These are phyloP conservation scores for Euschistus heros DNA, from an alignment of 1,140 invertebrate genomes.

Conservation along the genomic window DNA sequence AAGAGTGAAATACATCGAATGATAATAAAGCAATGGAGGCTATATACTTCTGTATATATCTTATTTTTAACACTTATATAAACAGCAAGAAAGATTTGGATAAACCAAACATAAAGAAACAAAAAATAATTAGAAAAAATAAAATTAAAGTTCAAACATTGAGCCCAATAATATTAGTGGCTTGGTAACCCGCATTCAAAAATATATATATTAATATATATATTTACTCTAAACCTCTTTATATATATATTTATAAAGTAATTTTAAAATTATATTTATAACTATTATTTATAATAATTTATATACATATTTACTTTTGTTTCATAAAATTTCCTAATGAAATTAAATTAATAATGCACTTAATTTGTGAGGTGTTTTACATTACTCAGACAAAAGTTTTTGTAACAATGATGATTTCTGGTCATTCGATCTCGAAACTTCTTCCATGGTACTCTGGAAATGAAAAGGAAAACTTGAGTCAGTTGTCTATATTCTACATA, in stretches of 20 bases:
- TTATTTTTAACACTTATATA: not conserved
- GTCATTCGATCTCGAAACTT: constrained; percentile 51
- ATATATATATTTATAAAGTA: constrained; percentile 10
- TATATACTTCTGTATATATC: not conserved
- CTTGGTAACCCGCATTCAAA: constrained; percentile 17
- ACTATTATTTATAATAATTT: constrained; percentile 8
- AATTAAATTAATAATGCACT: constrained; percentile 13
- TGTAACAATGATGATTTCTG: constrained; percentile 61
- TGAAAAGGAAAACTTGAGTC: constrained; percentile 27
- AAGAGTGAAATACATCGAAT: not conserved
- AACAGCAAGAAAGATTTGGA: constrained; percentile 15
- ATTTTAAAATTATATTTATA: not conserved
- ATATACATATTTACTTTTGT: constrained; percentile 4
- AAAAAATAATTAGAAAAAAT: not conserved
- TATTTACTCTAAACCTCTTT: not conserved
- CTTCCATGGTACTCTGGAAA: constrained; percentile 64
- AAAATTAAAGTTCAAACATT: constrained; percentile 5
- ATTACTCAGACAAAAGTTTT: constrained; percentile 65
- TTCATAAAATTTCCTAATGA: constrained; percentile 12
- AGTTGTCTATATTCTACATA: not conserved
- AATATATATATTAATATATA: not conserved
- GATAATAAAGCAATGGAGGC: not conserved
- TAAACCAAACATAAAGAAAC: not conserved
- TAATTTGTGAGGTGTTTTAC: not conserved
- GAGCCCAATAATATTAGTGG: constrained; percentile 14